Evolutionary conservation across 2,797 vertebrate species (phyloP).

Genomic region (Kryptolebias ocellatus): DNA sequence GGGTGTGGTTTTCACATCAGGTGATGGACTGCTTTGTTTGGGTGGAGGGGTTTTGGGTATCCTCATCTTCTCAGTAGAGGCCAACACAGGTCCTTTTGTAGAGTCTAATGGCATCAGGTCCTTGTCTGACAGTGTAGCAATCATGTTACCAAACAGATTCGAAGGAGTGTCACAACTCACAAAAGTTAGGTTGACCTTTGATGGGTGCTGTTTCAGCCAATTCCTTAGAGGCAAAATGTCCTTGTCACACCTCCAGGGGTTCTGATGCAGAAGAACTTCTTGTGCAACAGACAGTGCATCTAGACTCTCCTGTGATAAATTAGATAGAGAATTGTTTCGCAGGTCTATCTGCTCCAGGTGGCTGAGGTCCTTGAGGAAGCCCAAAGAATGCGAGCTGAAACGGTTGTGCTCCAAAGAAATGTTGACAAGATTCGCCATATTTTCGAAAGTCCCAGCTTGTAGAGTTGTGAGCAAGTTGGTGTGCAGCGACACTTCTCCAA

Average conservation of each 20-base stretch:
- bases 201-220: constrained; percentile 84
- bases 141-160: constrained; percentile 64
- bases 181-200: constrained; percentile 78
- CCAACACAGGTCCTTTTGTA: constrained; percentile 40
- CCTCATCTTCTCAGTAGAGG: constrained; percentile 51
- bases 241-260: constrained; percentile 92
- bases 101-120: constrained; percentile 40
- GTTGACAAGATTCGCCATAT: constrained; percentile 84
- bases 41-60: constrained; percentile 51
- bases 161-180: constrained; percentile 82
- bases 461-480: constrained; percentile 84
- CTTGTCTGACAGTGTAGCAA: constrained; percentile 68
- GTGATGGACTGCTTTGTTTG: constrained; percentile 62
- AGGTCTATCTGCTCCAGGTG: constrained; percentile 84
- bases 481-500: constrained; percentile 90
- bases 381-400: constrained; percentile 79
- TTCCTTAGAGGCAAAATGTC: constrained; percentile 84
- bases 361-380: constrained; percentile 79
- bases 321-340: constrained; percentile 86
- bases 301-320: constrained; percentile 83
- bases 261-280: constrained; percentile 85
- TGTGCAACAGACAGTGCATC: constrained; percentile 72
- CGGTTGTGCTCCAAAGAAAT: constrained; percentile 91
- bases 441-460: constrained; percentile 80
- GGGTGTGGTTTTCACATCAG: constrained; percentile 57